Evolutionary conservation across 2,113 vertebrate species (phyloP).

Genomic region (Tympanuchus pallidicinctus): DNA sequence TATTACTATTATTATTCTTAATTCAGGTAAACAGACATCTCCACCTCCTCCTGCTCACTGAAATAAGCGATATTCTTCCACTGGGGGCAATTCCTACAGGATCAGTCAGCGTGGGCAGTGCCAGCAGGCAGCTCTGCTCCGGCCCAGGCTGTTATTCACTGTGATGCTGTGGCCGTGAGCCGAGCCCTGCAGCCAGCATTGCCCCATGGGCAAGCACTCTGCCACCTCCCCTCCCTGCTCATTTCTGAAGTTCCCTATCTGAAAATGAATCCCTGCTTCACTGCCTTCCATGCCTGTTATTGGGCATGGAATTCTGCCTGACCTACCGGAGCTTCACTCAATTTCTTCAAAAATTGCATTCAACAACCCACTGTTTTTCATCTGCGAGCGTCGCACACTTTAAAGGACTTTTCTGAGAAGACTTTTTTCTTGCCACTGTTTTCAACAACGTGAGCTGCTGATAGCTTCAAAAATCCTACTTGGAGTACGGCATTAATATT

Average conservation of each 20-base stretch:
- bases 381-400: neutral
- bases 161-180: neutral
- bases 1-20: neutral
- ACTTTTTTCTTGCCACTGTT: neutral
- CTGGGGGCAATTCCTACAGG: neutral
- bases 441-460: neutral
- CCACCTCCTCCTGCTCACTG: neutral
- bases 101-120: neutral
- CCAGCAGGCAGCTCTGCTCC: neutral
- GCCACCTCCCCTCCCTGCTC: neutral
- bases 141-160: neutral
- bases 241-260: fast-evolving
- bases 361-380: neutral
- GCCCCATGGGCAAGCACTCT: neutral
- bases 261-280: neutral
- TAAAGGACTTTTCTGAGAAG: neutral
- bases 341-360: neutral
- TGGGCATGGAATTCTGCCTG: neutral
- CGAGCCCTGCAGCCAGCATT: fast-evolving
- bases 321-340: fast-evolving
- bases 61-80: neutral
- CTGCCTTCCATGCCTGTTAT: neutral
- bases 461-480: neutral
- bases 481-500: neutral
- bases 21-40: neutral